Conservation (phyloP, 2,797 vertebrate genomes). For the Delichon dasypus region DNA sequence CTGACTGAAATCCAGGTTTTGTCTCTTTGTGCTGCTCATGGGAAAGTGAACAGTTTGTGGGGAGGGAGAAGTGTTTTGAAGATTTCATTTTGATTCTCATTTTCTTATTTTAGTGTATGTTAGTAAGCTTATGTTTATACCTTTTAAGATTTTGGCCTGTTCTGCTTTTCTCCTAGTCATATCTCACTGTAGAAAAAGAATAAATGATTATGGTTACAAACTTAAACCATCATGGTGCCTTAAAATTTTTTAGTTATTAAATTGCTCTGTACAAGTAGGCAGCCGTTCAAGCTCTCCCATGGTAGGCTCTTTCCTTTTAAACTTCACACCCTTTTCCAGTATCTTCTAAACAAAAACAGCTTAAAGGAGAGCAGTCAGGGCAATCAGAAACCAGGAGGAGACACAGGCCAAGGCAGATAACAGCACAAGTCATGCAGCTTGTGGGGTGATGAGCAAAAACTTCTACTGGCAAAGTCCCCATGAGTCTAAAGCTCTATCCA, state of each 20-base stretch:
- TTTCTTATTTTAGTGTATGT: too few species aligned
- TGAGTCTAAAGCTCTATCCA: background rate
- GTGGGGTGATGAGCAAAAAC: background rate
- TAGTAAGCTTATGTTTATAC: too few species aligned
- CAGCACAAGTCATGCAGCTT: background rate
- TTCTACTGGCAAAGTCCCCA: background rate
- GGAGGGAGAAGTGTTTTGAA: too few species aligned
- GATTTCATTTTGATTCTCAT: too few species aligned
- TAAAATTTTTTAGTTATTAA: background rate
- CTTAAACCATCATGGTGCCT: too few species aligned
- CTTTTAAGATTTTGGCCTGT: too few species aligned
- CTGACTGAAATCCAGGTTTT: too few species aligned
- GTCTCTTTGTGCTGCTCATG: too few species aligned
- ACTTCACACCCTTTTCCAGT: background rate
- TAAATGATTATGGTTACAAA: too few species aligned
- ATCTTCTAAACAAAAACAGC: background rate
- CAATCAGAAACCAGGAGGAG: background rate
- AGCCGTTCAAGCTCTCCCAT: background rate
- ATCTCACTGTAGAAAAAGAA: too few species aligned
- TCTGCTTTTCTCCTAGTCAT: too few species aligned
- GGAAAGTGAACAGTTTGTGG: too few species aligned
- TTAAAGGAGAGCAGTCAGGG: background rate
- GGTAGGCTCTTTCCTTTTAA: rapidly evolving
- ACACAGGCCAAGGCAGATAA: background rate
- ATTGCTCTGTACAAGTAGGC: background rate